A percentile compares a stretch with the other conserved stretches of the same genome.
Conservation (phyloP, 1,140 invertebrate genomes). For the Formica selysi region DNA sequence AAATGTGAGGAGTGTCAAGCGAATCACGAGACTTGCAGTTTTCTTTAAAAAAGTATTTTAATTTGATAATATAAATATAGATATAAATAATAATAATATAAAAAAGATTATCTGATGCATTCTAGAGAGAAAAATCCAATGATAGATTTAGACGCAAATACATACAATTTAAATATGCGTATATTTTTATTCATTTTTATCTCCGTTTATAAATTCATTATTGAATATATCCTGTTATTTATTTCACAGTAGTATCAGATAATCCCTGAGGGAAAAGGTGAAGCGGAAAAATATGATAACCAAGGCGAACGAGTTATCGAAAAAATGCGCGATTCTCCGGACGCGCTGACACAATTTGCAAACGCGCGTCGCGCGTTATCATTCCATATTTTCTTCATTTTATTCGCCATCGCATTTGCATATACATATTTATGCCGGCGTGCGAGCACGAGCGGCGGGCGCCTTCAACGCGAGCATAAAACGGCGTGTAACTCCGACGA, state of each 20-base stretch:
- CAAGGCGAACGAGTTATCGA: slow-evolving; percentile 39
- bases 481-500: slow-evolving; percentile 58
- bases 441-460: slow-evolving; percentile 30
- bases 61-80: neutral
- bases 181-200: slow-evolving; percentile 8
- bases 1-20: neutral
- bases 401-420: slow-evolving; percentile 57
- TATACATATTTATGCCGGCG: slow-evolving; percentile 58
- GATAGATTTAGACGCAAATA: slow-evolving; percentile 1
- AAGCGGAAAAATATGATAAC: slow-evolving; percentile 40
- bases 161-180: neutral
- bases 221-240: slow-evolving; percentile 13
- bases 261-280: slow-evolving; percentile 3
- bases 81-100: too few species aligned
- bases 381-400: slow-evolving; percentile 59
- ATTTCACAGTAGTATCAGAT: neutral
- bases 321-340: slow-evolving; percentile 26
- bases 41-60: neutral
- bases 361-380: slow-evolving; percentile 47
- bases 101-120: neutral
- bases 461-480: slow-evolving; percentile 61
- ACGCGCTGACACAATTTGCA: slow-evolving; percentile 52
- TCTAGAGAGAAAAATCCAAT: neutral
- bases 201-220: slow-evolving; percentile 24
- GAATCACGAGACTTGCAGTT: neutral